Conservation (phyloP, 2,888 invertebrate genomes). For the Eristalinus sepulchralis region DNA sequence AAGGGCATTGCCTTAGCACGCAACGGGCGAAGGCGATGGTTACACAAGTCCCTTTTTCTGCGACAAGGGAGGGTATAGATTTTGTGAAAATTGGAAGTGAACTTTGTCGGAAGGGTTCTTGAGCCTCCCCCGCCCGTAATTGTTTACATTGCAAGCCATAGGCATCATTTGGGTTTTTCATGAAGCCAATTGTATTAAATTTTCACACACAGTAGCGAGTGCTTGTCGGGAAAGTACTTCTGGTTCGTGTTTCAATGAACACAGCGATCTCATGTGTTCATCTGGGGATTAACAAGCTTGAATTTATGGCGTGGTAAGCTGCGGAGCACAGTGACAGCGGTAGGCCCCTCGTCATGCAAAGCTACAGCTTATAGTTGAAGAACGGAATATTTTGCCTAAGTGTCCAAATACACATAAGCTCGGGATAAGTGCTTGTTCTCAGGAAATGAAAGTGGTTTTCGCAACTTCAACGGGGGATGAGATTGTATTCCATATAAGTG, state of each 20-base stretch:
- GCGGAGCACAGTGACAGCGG: not conserved
- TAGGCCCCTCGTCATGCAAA: not conserved
- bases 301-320: not conserved
- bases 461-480: not conserved
- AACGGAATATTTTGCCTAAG: not conserved
- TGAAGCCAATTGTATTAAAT: not conserved
- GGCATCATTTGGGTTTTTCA: not conserved
- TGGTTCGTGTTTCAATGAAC: not conserved
- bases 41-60: not conserved
- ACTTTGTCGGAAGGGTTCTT: not conserved
- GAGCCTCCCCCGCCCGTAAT: not conserved
- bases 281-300: not conserved
- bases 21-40: not conserved
- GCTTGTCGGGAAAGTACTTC: not conserved
- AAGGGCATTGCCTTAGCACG: not conserved
- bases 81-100: not conserved
- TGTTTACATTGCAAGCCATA: not conserved
- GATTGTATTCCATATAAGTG: not conserved
- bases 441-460: not conserved
- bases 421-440: not conserved
- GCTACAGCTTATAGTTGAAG: not conserved
- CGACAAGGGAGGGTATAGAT: not conserved
- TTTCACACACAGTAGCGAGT: not conserved
- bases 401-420: not conserved
- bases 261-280: not conserved